phyloP scores from a whole-genome alignment of 1,140 invertebrate genomes.

The Drosophila sturtevanti region DNA sequence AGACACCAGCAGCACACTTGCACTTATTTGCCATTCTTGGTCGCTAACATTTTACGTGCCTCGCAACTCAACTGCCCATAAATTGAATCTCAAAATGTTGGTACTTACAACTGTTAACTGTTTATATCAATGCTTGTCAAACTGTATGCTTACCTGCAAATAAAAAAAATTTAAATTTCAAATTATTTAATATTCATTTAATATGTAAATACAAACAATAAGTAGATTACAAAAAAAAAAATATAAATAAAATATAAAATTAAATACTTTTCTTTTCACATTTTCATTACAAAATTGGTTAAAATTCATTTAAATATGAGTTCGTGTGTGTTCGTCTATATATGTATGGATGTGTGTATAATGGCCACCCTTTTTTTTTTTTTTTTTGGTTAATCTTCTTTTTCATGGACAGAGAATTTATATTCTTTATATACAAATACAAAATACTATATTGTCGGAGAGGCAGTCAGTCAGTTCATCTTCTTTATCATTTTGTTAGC shows the following conservation, averaged over 20 bases:
- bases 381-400: too few species aligned
- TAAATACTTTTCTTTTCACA: background rate
- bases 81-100: slow-evolving; percentile 23
- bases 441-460: too few species aligned
- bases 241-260: background rate
- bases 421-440: too few species aligned
- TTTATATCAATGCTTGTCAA: slow-evolving; percentile 11
- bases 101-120: background rate
- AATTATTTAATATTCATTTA: too few species aligned
- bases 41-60: slow-evolving; percentile 37
- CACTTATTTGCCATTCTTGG: slow-evolving; percentile 55
- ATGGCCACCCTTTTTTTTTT: too few species aligned
- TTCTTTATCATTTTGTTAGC: slow-evolving; percentile 22
- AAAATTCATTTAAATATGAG: background rate
- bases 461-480: background rate
- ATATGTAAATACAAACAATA: too few species aligned
- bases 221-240: background rate
- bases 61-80: slow-evolving; percentile 39
- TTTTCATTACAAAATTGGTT: background rate
- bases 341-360: too few species aligned
- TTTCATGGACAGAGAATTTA: background rate
- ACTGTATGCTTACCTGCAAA: slow-evolving; percentile 60
- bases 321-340: too few species aligned
- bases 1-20: slow-evolving; percentile 48
- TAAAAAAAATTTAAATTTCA: slow-evolving; percentile 14